Conservation (phyloP, 2,113 vertebrate species). For the Cyprinodon brontotheroides region DNA sequence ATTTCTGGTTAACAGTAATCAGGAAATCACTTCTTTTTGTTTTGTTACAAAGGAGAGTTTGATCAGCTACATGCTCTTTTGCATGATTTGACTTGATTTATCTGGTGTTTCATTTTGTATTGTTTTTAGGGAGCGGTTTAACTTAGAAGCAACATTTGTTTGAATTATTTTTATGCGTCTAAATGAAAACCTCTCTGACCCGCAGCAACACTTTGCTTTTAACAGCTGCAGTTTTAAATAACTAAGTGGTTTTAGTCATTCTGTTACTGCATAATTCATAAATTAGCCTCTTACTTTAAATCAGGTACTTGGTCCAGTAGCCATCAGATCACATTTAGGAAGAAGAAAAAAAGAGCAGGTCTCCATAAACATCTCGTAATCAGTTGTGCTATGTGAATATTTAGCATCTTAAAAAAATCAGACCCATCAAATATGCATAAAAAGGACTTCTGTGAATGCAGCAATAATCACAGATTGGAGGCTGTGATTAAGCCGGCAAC, state of each 20-base stretch:
- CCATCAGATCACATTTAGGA: constrained; percentile 3
- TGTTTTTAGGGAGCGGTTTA: background rate
- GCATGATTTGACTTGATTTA: background rate
- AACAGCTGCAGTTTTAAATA: constrained; percentile 45
- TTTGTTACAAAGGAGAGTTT: background rate
- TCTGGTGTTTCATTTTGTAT: background rate
- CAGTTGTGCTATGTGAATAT: constrained; percentile 1
- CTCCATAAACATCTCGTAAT: background rate
- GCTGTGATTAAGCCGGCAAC: constrained; percentile 32
- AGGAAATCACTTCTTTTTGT: too few species aligned
- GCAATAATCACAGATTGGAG: constrained; percentile 13
- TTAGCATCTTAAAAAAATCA: constrained; percentile 19
- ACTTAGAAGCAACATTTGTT: constrained; percentile 38
- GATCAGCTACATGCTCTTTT: background rate
- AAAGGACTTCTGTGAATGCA: background rate
- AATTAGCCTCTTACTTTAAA: constrained; percentile 8
- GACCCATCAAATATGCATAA: background rate
- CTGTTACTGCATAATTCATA: constrained; percentile 19
- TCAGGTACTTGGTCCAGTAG: background rate
- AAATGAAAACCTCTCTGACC: constrained; percentile 40
- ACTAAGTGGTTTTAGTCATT: constrained; percentile 29
- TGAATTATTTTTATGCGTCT: constrained; percentile 26
- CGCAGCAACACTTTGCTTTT: constrained; percentile 29
- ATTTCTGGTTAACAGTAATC: background rate
- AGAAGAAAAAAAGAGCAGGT: background rate